phyloP scores from a whole-genome alignment of 2,888 invertebrate species.

The Ctena decussata region DNA sequence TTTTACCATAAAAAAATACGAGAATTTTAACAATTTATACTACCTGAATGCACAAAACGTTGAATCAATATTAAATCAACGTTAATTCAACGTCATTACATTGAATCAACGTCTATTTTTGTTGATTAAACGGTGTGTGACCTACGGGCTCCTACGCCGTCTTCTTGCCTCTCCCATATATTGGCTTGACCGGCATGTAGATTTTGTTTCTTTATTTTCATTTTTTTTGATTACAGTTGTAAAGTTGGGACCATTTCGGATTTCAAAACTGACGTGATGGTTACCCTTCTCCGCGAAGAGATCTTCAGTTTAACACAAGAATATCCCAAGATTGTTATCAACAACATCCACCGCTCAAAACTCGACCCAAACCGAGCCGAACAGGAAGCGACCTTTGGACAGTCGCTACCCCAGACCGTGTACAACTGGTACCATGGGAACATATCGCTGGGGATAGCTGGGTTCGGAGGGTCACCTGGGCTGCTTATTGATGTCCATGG shows the following conservation, averaged over 20 bases:
- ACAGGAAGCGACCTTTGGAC: background rate
- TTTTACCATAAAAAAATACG: too few relatives aligned
- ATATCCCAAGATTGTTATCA: background rate
- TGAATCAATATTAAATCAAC: too few relatives aligned
- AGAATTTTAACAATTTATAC: too few relatives aligned
- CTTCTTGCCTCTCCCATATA: too few relatives aligned
- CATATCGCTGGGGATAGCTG: background rate
- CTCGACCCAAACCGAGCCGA: background rate
- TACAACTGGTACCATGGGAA: background rate
- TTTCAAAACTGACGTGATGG: background rate
- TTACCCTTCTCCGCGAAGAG: background rate
- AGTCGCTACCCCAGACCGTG: background rate
- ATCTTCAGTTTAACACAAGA: background rate
- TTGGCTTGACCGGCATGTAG: too few relatives aligned
- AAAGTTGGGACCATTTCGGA: background rate
- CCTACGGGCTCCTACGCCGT: too few relatives aligned
- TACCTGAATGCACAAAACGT: too few relatives aligned
- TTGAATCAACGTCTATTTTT: too few relatives aligned
- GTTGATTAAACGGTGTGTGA: too few relatives aligned
- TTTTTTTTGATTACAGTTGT: background rate
- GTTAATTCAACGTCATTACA: too few relatives aligned
- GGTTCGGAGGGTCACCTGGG: background rate
- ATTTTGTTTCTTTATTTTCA: too few relatives aligned
- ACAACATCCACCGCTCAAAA: background rate
- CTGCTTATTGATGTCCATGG: background rate